Evolutionary conservation across 2,888 invertebrate species (phyloP).

Genomic region (Tineola bisselliella): DNA sequence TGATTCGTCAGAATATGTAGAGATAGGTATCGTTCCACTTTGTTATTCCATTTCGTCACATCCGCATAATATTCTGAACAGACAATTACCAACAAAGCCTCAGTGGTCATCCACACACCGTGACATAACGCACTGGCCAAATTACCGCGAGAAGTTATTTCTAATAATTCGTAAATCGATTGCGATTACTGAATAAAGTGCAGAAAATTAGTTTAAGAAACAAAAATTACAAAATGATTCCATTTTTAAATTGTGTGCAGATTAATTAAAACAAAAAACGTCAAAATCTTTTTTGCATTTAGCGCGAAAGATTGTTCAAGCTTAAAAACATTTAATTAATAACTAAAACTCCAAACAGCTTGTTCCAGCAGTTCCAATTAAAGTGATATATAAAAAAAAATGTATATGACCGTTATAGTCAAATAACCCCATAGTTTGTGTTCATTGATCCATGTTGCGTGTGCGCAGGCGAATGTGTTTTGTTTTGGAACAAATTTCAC

Average conservation of each 20-base stretch:
- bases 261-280: too few species aligned
- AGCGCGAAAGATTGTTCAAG: too few species aligned
- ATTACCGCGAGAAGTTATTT: background rate
- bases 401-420: background rate
- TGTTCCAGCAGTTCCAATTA: background rate
- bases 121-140: constrained; percentile 16
- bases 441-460: background rate
- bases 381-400: background rate
- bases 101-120: constrained; percentile 20
- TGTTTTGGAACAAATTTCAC: background rate
- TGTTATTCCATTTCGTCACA: constrained; percentile 28
- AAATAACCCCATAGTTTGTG: constrained; percentile 6
- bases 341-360: too few species aligned
- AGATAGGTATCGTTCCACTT: constrained; percentile 18
- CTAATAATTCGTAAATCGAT: background rate
- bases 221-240: too few species aligned
- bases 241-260: too few species aligned
- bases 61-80: constrained; percentile 23
- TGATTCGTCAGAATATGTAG: background rate
- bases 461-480: background rate
- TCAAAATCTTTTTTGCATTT: too few species aligned
- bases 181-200: background rate
- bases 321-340: too few species aligned
- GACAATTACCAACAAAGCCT: constrained; percentile 21
- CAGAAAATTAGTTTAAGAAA: too few species aligned